A percentile compares a stretch with the other conserved stretches of the same genome.
Evolutionary conservation across 2,113 vertebrate genomes (phyloP).

Genomic region (Martes martes): DNA sequence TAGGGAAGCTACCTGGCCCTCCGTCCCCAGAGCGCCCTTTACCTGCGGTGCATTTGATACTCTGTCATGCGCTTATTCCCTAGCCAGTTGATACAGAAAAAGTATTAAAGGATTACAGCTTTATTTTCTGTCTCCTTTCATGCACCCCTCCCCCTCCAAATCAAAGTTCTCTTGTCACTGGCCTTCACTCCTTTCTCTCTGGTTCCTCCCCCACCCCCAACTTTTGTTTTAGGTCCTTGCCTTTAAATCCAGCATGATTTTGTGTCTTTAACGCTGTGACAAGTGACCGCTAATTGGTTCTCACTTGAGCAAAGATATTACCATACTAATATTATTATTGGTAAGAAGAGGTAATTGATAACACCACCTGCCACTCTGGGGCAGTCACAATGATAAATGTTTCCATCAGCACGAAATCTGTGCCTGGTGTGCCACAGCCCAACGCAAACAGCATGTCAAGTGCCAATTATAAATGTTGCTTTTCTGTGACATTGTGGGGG

Average conservation of each 20-base stretch:
- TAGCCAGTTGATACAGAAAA: slow-evolving; percentile 46
- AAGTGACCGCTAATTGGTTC: slow-evolving; percentile 80
- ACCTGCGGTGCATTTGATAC: not conserved
- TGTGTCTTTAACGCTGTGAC: slow-evolving; percentile 69
- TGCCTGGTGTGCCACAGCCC: slow-evolving; percentile 83
- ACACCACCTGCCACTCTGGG: slow-evolving; percentile 87
- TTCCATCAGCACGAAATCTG: slow-evolving; percentile 86
- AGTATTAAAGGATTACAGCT: slow-evolving; percentile 47
- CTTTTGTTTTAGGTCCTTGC: slow-evolving; percentile 73
- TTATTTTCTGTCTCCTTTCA: slow-evolving; percentile 48
- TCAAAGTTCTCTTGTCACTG: not conserved
- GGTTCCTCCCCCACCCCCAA: slow-evolving; percentile 15
- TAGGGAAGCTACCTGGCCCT: not conserved
- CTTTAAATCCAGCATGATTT: slow-evolving; percentile 68
- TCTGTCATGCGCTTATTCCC: not conserved
- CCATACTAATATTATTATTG: slow-evolving; percentile 90
- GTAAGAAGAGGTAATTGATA: slow-evolving; percentile 88
- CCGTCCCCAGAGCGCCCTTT: not conserved
- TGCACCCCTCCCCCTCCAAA: not conserved
- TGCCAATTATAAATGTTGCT: slow-evolving; percentile 87
- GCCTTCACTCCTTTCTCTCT: not conserved
- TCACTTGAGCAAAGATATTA: slow-evolving; percentile 84
- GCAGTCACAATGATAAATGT: slow-evolving; percentile 88
- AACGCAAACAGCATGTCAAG: slow-evolving; percentile 85
- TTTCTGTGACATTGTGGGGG: slow-evolving; percentile 71